Base-by-base conservation (phyloP, 2,888 invertebrate species). In the Teleogryllus oceanicus region DNA sequence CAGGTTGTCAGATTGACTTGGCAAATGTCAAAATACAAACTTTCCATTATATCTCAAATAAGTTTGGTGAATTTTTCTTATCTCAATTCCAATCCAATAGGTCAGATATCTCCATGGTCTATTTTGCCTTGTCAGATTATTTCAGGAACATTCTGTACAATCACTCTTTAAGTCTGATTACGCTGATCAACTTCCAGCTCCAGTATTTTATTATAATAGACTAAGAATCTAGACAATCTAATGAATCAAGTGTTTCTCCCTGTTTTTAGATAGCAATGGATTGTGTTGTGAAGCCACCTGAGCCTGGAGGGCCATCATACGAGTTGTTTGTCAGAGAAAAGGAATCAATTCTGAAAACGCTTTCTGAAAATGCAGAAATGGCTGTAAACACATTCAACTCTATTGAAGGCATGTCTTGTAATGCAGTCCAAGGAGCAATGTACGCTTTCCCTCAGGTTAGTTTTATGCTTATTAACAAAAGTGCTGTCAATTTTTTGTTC, bases 281-380 rank as follows among this genome's bases (percentile, higher is more conserved):
- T 87, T 94, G 94, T 80, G 93, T 98, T 77, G 97, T 97, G 2
- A 94, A 95, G 85, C 96, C 98, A 1, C 99, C 99, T 0, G 87
- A 88, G 83, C 87, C 90, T 2, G 96, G 96, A 2, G 97, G 98
- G 84, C 94, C 96, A 0, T 98, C 98, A 0, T 95, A 97, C 87
- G 92, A 92, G 4, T 88, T 90, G 79, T 99, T 92, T 87, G 85
- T 88, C 0, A 88, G 91, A 86, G 98, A 99, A 87, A 94, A 92
- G 87, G 86, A 86, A 0, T 89, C 86, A 0, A 93, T 97, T 16
- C 88, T 99, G 80, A 86, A 88, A 11, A 94, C 96, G 0, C 89
- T 99, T 50, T 92, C 92, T 81, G 88, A 89, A 81, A 89, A 98
- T 84, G 98, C 99, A 1, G 89, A 91, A 83, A 90, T 98, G 89